Evolutionary conservation across 2,888 invertebrate species (phyloP).

Genomic region (Byasa hedistus): DNA sequence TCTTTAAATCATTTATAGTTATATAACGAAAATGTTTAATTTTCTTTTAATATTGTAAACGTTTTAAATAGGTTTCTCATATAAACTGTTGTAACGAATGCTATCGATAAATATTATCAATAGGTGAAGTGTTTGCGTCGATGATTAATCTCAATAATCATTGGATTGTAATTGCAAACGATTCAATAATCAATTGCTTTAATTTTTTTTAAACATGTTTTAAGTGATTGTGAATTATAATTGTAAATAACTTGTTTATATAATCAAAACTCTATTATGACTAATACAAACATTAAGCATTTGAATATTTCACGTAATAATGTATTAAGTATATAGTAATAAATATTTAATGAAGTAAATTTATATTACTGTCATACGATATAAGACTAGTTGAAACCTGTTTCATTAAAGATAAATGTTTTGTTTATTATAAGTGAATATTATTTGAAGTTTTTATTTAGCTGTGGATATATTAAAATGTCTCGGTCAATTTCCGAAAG

Average conservation of each 20-base stretch:
- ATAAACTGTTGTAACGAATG: neutral
- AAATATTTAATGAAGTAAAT: too few species aligned
- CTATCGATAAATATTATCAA: conserved; percentile 18
- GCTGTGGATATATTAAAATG: conserved; percentile 25
- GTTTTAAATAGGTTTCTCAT: neutral
- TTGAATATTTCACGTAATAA: too few species aligned
- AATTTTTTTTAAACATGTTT: neutral
- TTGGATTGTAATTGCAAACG: conserved; percentile 22
- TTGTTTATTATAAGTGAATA: too few species aligned
- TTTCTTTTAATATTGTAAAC: neutral
- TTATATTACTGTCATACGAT: too few species aligned
- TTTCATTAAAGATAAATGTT: too few species aligned
- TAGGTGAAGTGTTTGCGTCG: conserved; percentile 27
- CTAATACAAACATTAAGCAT: too few species aligned
- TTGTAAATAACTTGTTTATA: neutral
- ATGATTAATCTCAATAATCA: conserved; percentile 28
- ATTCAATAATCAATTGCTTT: conserved; percentile 16
- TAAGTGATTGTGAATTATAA: neutral
- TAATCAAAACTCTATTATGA: too few species aligned
- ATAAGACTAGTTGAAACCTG: too few species aligned
- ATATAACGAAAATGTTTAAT: neutral
- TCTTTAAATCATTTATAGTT: neutral
- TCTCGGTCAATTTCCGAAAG: conserved; percentile 12
- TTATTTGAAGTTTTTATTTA: too few species aligned
- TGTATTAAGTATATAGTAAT: too few species aligned